These are phyloP conservation scores for Corythaeola cristata DNA, from an alignment of 2,113 vertebrate species.

Conservation along the genomic window DNA sequence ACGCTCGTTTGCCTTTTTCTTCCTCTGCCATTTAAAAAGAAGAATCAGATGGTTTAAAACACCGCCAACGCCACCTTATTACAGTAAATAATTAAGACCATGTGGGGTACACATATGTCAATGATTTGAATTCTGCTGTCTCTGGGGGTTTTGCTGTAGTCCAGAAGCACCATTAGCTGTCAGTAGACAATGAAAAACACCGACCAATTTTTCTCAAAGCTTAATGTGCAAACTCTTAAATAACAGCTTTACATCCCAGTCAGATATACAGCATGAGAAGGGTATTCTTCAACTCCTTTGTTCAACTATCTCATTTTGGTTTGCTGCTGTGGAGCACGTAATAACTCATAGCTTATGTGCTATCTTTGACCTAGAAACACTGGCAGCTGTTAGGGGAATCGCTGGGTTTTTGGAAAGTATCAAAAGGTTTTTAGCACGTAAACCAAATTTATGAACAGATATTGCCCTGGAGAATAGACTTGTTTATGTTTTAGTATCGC, in stretches of 20 bases:
- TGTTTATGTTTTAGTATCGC: slow-evolving; percentile 49
- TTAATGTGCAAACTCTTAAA: not conserved
- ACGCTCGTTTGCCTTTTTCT: not conserved
- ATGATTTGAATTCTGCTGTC: not conserved
- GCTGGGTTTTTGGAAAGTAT: not conserved
- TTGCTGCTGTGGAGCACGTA: not conserved
- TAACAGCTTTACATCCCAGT: not conserved
- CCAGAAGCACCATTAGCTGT: not conserved
- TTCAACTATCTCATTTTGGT: slow-evolving; percentile 1
- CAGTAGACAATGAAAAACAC: not conserved
- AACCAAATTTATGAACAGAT: slow-evolving; percentile 61
- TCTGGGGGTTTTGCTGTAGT: not conserved
- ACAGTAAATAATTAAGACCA: not conserved
- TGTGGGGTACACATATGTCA: fast-evolving
- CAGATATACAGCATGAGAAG: not conserved
- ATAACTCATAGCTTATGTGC: slow-evolving; percentile 15
- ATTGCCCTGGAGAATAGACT: not conserved
- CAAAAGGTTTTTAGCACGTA: slow-evolving; percentile 50
- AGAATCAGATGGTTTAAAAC: not conserved
- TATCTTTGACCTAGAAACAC: slow-evolving; percentile 40
- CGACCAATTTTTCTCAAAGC: not conserved
- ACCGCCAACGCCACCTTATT: not conserved
- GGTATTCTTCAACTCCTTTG: not conserved
- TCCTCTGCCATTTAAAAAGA: not conserved
- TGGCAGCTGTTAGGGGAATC: slow-evolving; percentile 57